Evolutionary conservation across 1,140 invertebrate species (phyloP), one percentile per base, ranked within the genome.

Genomic region (Matsumurasca onukii): DNA sequence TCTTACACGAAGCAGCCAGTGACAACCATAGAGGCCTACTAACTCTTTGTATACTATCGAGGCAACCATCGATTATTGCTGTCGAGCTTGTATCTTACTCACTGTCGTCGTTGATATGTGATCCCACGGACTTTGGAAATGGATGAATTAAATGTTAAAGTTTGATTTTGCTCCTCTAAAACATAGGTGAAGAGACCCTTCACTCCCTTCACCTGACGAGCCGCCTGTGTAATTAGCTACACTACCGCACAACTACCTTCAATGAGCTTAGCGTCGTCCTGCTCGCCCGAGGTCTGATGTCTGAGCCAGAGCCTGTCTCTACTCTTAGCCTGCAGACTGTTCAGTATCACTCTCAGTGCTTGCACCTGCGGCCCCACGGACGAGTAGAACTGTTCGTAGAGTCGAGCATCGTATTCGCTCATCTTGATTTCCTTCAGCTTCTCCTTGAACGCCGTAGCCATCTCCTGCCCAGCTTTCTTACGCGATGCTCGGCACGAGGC

Each of bases 221-320:
- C n/a, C n/a, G n/a, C n/a, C n/a, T n/a, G n/a, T n/a, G n/a, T n/a
- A n/a, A n/a, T n/a, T n/a, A n/a, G n/a, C 34, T 39, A 39, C 34
- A 39, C 34, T 39, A 39, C 5, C 34, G 34, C 5, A n/a, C n/a
- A n/a, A 59, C 69, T 81, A 83, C 89, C 95, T 85, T 99, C 97
- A 75, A 99, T 96, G 61, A 99, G 84, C 80, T 98, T 98, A 0
- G 88, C 88, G 76, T 99, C 97, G 77, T 99, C 97, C 29, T 98
- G 80, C 79, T 99, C 97, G 0, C 97, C 97, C 57, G 91, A 89
- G 0, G 95, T 96, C 81, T 96, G 94, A 80, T 97, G 91, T 69
- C 89, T 87, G 29, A 89, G 84, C 97, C 97, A 99, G 73, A 95
- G 91, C 9, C 97, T 83, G 76, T 98, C 97, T 73, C 95, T 95